Conservation (phyloP, 2,888 invertebrate genomes). For the Acrocera orbiculus region DNA sequence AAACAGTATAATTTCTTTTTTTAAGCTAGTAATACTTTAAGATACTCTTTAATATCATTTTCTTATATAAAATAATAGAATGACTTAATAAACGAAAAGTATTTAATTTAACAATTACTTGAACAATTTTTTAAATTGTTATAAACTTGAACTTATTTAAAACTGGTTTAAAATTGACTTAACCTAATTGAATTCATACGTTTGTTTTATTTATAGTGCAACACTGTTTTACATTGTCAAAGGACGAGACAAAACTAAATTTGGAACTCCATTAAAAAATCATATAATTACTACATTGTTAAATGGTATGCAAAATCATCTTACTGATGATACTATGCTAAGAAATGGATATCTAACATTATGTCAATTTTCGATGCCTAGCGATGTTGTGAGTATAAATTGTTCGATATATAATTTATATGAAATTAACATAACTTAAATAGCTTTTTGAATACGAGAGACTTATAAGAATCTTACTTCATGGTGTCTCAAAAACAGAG, state of each 20-base stretch:
- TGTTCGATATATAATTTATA: not conserved
- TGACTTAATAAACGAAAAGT: no score
- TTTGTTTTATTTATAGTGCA: conserved; percentile 43
- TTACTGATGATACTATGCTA: conserved; percentile 83
- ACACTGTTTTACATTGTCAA: conserved; percentile 90
- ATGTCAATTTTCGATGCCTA: conserved; percentile 87
- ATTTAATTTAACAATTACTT: no score
- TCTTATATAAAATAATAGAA: no score
- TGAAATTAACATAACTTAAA: no score
- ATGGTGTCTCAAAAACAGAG: conserved; percentile 62
- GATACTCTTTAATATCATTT: no score
- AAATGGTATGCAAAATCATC: conserved; percentile 76
- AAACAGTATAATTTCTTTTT: no score
- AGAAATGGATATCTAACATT: conserved; percentile 88
- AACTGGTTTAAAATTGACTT: no score
- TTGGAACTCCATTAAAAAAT: conserved; percentile 55
- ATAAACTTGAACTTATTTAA: no score
- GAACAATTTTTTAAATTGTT: no score
- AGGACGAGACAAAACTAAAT: conserved; percentile 56
- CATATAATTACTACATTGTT: conserved; percentile 67
- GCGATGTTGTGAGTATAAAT: conserved; percentile 56
- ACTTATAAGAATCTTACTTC: conserved; percentile 63
- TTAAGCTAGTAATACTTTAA: no score
- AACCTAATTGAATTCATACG: no score
- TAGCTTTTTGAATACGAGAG: conserved; percentile 83